Base-by-base conservation (phyloP, 2,888 invertebrate genomes). In the Calliopum simillimum region DNA sequence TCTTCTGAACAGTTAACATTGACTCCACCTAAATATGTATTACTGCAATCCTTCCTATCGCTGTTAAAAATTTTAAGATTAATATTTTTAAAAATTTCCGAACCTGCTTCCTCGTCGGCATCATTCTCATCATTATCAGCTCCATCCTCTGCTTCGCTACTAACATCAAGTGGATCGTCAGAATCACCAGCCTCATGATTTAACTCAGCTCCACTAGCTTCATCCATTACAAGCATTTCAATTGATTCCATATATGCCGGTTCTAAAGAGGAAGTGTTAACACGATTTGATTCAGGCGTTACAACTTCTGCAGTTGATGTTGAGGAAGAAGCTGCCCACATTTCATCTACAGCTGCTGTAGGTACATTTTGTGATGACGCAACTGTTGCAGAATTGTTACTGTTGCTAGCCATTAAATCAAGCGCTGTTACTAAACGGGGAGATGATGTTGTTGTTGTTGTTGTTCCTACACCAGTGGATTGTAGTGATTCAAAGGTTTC, bases 31-130 rank as follows among this genome's bases (percentile, higher is more conserved):
- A n/a, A n/a, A n/a, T n/a, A n/a, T n/a, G n/a, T n/a, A n/a, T n/a
- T n/a, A n/a, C n/a, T n/a, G n/a, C n/a, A n/a, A n/a, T n/a, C n/a
- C n/a, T n/a, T n/a, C n/a, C n/a, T n/a, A n/a, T n/a, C n/a, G n/a
- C n/a, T n/a, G 71, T 69, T 70, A 71, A n/a, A 23, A 67, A 66
- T 62, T 71, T 51, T 65, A 71, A 66, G 69, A 71, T 46, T 71
- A 71, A 58, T 33, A 33, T 33, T 33, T 8, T 33, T 33, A 8
- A 2, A 8, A 2, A 33, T 33, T 8, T 76, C 71, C 1, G 71
- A 69, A 43, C 71, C 70, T 6, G 71, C 71, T 13, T 70, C 71
- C 19, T 75, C 75, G 44, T 74, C 72, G 14, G 64, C 73, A 11
- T 72, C 72, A 12, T 71, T 68, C 13, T 72, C 73, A 0, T 70